Conservation (phyloP, 2,888 invertebrate genomes). For the Eristalis tenax region DNA sequence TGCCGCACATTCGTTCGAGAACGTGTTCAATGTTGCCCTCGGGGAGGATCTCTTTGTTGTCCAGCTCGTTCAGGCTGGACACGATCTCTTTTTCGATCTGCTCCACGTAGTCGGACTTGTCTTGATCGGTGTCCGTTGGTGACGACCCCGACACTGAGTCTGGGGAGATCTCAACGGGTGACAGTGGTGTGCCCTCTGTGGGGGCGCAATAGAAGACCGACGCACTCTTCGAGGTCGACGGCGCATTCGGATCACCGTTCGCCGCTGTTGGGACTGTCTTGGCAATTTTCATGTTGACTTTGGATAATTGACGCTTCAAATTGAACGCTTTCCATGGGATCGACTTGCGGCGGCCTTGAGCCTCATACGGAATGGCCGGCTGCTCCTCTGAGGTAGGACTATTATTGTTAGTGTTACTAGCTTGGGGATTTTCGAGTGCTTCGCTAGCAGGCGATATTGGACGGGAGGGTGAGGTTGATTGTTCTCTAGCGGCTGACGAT, state of each 20-base stretch:
- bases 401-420: constrained; percentile 72
- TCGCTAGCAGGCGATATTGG: constrained; percentile 82
- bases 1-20: constrained; percentile 62
- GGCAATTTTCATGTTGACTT: constrained; percentile 84
- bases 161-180: constrained; percentile 77
- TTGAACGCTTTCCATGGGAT: constrained; percentile 90
- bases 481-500: constrained; percentile 73
- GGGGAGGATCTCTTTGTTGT: constrained; percentile 68
- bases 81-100: constrained; percentile 75
- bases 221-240: constrained; percentile 75
- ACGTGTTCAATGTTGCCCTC: constrained; percentile 56
- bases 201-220: constrained; percentile 82
- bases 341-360: constrained; percentile 84
- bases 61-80: constrained; percentile 73
- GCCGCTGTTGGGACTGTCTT: constrained; percentile 73
- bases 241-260: constrained; percentile 81
- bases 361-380: constrained; percentile 78
- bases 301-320: constrained; percentile 90
- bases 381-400: constrained; percentile 76
- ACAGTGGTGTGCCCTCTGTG: constrained; percentile 76
- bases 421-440: constrained; percentile 80
- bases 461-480: constrained; percentile 79
- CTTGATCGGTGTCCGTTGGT: constrained; percentile 74
- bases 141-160: constrained; percentile 75
- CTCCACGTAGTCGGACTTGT: constrained; percentile 76